Conservation (phyloP, 53 echinoderm and acorn worm genomes). For the Patiria pectinifera region DNA sequence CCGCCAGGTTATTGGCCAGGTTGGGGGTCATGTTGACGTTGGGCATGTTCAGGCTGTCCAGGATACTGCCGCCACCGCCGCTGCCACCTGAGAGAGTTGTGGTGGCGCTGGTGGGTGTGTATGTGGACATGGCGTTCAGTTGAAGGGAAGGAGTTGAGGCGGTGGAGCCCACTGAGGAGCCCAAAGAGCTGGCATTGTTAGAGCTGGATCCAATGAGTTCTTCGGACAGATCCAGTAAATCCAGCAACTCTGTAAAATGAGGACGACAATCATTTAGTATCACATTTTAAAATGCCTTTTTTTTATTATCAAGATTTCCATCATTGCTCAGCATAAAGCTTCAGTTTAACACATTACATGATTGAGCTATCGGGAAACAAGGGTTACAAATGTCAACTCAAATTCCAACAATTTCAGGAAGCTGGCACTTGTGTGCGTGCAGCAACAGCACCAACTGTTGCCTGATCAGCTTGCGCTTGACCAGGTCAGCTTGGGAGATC, state of each 20-base stretch:
- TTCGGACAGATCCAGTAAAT: constrained; percentile 80
- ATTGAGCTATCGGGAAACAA: too few species aligned
- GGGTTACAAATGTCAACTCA: too few species aligned
- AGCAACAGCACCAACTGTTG: too few species aligned
- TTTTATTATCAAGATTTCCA: too few species aligned
- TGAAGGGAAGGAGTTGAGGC: constrained; percentile 88
- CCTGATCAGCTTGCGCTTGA: too few species aligned
- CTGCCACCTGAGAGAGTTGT: constrained; percentile 61
- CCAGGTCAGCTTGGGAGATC: too few species aligned
- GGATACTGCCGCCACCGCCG: constrained; percentile 35
- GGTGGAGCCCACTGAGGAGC: constrained; percentile 79
- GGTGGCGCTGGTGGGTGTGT: constrained; percentile 81
- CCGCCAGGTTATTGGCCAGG: constrained; percentile 67
- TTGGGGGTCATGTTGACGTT: constrained; percentile 65
- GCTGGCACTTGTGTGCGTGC: too few species aligned
- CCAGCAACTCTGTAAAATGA: constrained; percentile 76
- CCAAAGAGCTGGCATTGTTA: constrained; percentile 65
- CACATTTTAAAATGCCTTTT: background rate
- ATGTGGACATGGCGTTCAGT: constrained; percentile 87
- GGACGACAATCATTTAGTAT: constrained; percentile 11
- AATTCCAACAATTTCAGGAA: too few species aligned
- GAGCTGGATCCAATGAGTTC: constrained; percentile 78
- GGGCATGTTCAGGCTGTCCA: constrained; percentile 80
- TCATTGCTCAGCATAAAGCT: too few species aligned
- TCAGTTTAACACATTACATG: too few species aligned